Base-by-base conservation (phyloP, 2,113 vertebrate species). In the Ia io region DNA sequence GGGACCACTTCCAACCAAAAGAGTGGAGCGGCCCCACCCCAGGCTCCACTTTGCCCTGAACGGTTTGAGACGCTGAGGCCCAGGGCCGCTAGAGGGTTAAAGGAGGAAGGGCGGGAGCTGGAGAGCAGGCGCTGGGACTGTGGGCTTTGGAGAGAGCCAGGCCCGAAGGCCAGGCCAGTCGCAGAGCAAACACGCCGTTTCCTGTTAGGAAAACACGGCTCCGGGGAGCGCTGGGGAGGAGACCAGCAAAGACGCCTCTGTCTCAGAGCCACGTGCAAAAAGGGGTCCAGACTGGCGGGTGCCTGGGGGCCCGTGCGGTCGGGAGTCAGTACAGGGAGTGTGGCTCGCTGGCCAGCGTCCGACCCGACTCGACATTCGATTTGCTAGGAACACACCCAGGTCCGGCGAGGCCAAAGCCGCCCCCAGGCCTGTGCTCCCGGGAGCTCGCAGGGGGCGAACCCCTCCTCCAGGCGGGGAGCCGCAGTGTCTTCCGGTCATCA, bases 1-100 rank as follows among this genome's bases (percentile, higher is more conserved):
- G 20, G 53, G 28, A 0, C 42, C 2, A 0, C 14, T 13, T 17
- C 53, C 7, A 0, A 20, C 5, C 4, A 44, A 18, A 44, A 18
- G 35, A 2, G 0, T 1, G 56, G 35, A n/a, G 4, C 0, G 3
- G 37, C 8, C 32, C 73, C 32, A 65, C 28, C 42, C 2, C 0
- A 17, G 30, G 17, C 32, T 9, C 56, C 61, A 1, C 30, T 40
- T 37, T 18, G 0, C 44, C 47, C 11, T 12, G 0, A 10, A 25
- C 1, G 67, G 44, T 37, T 22, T 6, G 11, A 25, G 42, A 74
- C 9, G 8, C 35, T 2, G 40, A 37, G 49, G 73, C 44, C 78
- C 1, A 1, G 0, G 0, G 51, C 9, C 1, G 3, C 23, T n/a
- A 77, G 22, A 22, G 53, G 7, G 65, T 67, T 12, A 59, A 70